These are phyloP conservation scores for Trypoxylus dichotomus DNA, from an alignment of 1,140 invertebrate genomes.

Conservation along the genomic window DNA sequence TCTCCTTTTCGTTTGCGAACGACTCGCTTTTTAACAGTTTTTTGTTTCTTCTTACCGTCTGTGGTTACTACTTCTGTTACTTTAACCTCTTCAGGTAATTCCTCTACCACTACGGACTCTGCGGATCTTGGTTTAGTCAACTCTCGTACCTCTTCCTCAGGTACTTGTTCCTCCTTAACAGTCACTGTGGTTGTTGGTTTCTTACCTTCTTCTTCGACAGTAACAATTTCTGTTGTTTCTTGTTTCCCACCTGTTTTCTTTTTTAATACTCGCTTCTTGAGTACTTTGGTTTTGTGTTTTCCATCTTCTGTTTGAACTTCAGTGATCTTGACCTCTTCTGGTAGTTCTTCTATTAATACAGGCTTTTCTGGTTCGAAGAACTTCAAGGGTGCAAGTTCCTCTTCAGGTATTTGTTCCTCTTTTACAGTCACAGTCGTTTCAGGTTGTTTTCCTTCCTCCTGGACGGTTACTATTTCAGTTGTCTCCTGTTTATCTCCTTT, in stretches of 20 bases:
- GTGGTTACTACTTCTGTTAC: conserved; percentile 32
- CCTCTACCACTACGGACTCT: conserved; percentile 41
- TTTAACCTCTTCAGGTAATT: conserved; percentile 50
- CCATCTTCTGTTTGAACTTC: conserved; percentile 46
- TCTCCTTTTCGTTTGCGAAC: conserved; percentile 41
- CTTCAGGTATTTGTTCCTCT: conserved; percentile 34
- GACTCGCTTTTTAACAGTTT: conserved; percentile 38
- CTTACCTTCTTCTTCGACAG: conserved; percentile 49
- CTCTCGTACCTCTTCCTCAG: conserved; percentile 38
- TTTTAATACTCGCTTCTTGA: conserved; percentile 44
- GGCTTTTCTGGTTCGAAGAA: conserved; percentile 29
- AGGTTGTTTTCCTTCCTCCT: conserved; percentile 49
- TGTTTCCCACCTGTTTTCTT: conserved; percentile 48
- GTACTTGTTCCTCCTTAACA: conserved; percentile 39
- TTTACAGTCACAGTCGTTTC: conserved; percentile 45
- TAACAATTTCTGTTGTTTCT: conserved; percentile 48
- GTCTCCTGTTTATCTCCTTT: conserved; percentile 43
- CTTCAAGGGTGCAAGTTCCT: conserved; percentile 45
- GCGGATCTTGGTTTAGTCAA: conserved; percentile 36
- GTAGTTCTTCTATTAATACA: conserved; percentile 43
- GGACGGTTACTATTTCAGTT: conserved; percentile 45
- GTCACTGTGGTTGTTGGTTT: conserved; percentile 50
- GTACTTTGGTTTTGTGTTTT: conserved; percentile 45
- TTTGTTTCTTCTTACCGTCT: conserved; percentile 38
- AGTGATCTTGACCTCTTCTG: conserved; percentile 52